phyloP scores from a whole-genome alignment of 2,888 invertebrate genomes.

The Caenorhabditis sp. region DNA sequence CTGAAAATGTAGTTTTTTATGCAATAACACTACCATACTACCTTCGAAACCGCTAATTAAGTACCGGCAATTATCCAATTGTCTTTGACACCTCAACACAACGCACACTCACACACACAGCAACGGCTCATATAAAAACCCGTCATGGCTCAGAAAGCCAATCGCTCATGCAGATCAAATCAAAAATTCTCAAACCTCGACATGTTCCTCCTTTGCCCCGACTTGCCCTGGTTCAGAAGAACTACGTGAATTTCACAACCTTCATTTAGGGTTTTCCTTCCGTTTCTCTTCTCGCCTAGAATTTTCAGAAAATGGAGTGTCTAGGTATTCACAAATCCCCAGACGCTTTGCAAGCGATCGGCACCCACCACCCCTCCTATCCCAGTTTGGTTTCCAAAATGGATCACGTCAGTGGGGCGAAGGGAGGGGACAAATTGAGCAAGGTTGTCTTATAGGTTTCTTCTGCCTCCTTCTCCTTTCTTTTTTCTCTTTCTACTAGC shows the following conservation, averaged over 20 bases:
- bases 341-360: conserved; percentile 17
- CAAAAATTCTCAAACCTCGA: conserved; percentile 32
- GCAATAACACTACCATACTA: no score
- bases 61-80: conserved; percentile 5
- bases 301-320: no score
- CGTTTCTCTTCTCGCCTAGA: background rate
- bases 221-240: conserved; percentile 14
- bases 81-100: background rate
- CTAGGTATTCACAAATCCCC: no score
- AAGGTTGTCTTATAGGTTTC: conserved; percentile 58
- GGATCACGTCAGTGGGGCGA: conserved; percentile 39
- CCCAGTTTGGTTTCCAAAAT: conserved; percentile 27
- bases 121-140: background rate
- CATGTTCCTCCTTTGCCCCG: conserved; percentile 14
- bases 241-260: conserved; percentile 49
- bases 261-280: conserved; percentile 21
- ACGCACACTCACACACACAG: background rate
- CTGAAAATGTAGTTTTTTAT: no score
- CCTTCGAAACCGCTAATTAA: no score
- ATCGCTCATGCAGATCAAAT: background rate
- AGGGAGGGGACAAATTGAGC: conserved; percentile 37
- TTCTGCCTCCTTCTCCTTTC: conserved; percentile 23
- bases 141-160: background rate
- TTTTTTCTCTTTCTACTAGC: conserved; percentile 23
- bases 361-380: background rate